These are phyloP conservation scores for Drosophila kokeensis DNA, from an alignment of 2,888 invertebrate species.

Conservation along the genomic window DNA sequence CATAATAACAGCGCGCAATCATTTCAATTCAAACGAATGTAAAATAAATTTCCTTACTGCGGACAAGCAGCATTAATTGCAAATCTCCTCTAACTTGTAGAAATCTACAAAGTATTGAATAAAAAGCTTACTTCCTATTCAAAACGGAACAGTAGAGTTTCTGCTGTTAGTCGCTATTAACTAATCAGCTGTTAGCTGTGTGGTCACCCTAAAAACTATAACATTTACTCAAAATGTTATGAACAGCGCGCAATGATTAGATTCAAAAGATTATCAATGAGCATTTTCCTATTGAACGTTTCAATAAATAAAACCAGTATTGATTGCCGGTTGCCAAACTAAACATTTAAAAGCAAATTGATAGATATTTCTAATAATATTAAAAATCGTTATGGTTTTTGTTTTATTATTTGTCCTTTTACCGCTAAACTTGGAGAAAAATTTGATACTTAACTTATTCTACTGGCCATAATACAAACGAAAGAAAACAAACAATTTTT, in stretches of 20 bases:
- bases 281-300: neutral
- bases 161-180: neutral
- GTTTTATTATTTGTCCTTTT: neutral
- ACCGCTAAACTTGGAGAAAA: neutral
- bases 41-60: neutral
- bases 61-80: neutral
- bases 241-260: neutral
- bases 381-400: neutral
- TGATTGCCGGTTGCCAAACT: neutral
- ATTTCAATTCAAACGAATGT: neutral
- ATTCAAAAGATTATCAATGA: neutral
- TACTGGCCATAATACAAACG: neutral
- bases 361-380: neutral
- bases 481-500: neutral
- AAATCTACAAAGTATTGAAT: neutral
- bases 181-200: neutral
- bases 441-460: accelerated
- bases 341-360: neutral
- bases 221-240: neutral
- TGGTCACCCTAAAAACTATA: neutral
- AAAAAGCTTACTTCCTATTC: neutral
- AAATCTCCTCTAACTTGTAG: neutral
- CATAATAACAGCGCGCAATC: neutral
- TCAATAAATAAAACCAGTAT: neutral
- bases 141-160: neutral